Conservation (phyloP, 2,113 vertebrate genomes). For the Aphyosemion australe region DNA sequence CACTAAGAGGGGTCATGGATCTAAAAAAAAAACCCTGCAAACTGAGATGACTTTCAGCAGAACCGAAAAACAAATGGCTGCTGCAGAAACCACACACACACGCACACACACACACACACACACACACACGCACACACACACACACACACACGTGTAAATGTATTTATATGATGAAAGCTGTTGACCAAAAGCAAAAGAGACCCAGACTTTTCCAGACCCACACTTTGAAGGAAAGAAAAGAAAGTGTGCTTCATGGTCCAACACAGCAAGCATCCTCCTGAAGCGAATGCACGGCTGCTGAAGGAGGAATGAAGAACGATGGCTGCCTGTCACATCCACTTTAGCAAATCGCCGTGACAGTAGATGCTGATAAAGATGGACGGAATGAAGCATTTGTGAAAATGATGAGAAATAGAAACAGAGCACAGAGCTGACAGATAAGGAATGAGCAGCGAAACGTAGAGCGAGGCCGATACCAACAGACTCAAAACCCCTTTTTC, state of each 20-base stretch:
- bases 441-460: slow-evolving; percentile 17
- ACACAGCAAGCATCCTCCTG: slow-evolving; percentile 14
- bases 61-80: slow-evolving; percentile 5
- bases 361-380: slow-evolving; percentile 46
- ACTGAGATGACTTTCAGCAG: slow-evolving; percentile 17
- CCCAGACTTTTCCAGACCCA: slow-evolving; percentile 17
- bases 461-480: slow-evolving; percentile 29
- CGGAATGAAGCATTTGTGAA: slow-evolving; percentile 26
- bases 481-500: no score
- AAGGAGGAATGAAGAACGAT: slow-evolving; percentile 34
- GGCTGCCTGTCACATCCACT: slow-evolving; percentile 60
- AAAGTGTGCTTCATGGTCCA: not conserved
- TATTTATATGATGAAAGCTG: slow-evolving; percentile 31
- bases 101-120: slow-evolving; percentile 11
- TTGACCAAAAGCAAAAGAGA: slow-evolving; percentile 52
- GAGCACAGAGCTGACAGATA: slow-evolving; percentile 14
- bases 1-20: slow-evolving; percentile 24
- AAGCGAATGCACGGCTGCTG: slow-evolving; percentile 48
- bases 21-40: slow-evolving; percentile 5
- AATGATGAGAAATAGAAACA: slow-evolving; percentile 8
- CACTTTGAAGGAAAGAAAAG: slow-evolving; percentile 39
- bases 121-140: slow-evolving; percentile 17
- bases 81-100: slow-evolving; percentile 34
- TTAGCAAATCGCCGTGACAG: slow-evolving; percentile 63
- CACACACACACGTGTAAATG: slow-evolving; percentile 44